A percentile compares a stretch with the other conserved stretches of the same genome.
phyloP scores from a whole-genome alignment of 92 coral and sea anemone genomes.

The Plumapathes pennacea region DNA sequence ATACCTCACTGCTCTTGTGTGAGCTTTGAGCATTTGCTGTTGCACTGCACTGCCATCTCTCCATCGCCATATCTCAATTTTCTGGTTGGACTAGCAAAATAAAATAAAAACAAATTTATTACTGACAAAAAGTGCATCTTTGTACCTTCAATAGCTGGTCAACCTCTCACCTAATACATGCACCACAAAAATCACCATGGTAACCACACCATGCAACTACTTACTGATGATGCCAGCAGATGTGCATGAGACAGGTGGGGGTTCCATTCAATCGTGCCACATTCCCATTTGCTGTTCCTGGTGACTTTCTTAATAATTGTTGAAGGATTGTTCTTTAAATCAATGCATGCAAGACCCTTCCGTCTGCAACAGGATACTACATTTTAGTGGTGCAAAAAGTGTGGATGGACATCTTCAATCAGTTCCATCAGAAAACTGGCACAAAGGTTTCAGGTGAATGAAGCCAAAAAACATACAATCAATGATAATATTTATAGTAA shows the following conservation, averaged over 20 bases:
- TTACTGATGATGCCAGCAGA: constrained; percentile 83
- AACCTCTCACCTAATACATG: no score
- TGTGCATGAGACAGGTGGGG: constrained; percentile 83
- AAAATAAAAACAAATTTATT: neutral
- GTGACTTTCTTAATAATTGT: constrained; percentile 62
- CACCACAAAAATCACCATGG: no score
- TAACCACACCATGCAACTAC: no score
- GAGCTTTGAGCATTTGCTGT: constrained; percentile 81
- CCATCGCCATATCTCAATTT: constrained; percentile 93
- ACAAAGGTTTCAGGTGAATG: no score
- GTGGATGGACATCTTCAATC: no score
- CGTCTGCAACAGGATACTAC: constrained; percentile 40
- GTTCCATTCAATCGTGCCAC: constrained; percentile 93
- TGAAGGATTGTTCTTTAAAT: constrained; percentile 60
- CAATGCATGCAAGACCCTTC: constrained; percentile 84
- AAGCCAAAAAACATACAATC: neutral
- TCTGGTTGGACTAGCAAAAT: constrained; percentile 74
- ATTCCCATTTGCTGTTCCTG: constrained; percentile 97
- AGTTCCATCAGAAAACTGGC: neutral
- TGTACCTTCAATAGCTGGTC: no score
- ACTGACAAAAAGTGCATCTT: no score
- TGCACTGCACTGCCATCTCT: constrained; percentile 77
- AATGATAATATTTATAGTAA: neutral
- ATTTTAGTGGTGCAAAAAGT: neutral
- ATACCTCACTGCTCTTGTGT: constrained; percentile 89